These are phyloP conservation scores for Montifringilla adamsi DNA, from an alignment of 2,113 vertebrate genomes.

Conservation along the genomic window DNA sequence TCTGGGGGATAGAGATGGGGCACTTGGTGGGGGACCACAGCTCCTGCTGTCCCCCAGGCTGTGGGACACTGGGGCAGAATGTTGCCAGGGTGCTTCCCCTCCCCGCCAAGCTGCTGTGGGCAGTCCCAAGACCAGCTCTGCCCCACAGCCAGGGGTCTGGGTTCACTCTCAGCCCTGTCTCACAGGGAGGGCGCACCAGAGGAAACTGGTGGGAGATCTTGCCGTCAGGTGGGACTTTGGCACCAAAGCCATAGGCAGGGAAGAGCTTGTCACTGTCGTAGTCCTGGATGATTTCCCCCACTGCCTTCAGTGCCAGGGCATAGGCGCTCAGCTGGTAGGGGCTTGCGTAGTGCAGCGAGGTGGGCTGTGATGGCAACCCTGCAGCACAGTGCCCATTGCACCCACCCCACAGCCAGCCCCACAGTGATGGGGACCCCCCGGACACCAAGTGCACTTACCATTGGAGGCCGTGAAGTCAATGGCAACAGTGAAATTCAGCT, in stretches of 20 bases:
- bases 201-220: constrained; percentile 96
- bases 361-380: constrained; percentile 96
- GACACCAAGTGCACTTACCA: constrained; percentile 73
- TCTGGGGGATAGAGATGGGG: constrained; percentile 51
- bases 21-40: not conserved
- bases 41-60: not conserved
- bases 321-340: constrained; percentile 98
- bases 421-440: not conserved
- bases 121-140: not conserved
- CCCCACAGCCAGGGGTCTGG: not conserved
- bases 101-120: not conserved
- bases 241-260: constrained; percentile 95
- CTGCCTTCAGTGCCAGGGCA: constrained; percentile 95
- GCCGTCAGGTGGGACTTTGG: constrained; percentile 95
- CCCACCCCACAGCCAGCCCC: accelerated
- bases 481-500: constrained; percentile 97
- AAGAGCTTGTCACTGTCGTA: constrained; percentile 99
- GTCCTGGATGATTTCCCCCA: constrained; percentile 98
- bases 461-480: constrained; percentile 99
- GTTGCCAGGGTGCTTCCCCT: not conserved
- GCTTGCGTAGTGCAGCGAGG: constrained; percentile 95
- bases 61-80: not conserved
- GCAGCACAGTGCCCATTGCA: not conserved
- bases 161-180: not conserved
- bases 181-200: constrained; percentile 76